Percentiles rank a stretch among this genome's conserved stretches.
Conservation (phyloP, 2,797 vertebrate species). For the Phylloscopus collybita region DNA sequence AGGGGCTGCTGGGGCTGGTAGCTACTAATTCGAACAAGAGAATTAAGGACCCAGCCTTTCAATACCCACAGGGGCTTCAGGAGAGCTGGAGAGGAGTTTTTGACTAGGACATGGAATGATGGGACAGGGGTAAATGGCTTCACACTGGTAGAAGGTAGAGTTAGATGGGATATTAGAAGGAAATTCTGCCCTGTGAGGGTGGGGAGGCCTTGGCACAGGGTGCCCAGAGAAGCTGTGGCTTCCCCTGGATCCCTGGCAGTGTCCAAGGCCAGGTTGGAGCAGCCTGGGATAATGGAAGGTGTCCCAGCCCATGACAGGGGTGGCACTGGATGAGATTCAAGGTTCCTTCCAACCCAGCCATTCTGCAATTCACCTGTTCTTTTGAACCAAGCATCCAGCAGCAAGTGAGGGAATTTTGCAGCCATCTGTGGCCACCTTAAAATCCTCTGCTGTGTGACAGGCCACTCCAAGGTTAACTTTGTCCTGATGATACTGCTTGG, state of each 20-base stretch:
- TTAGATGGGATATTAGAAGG: too few species aligned
- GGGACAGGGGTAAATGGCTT: too few species aligned
- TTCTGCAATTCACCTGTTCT: accelerated
- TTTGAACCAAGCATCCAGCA: not conserved
- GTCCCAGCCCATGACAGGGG: not conserved
- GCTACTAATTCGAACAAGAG: accelerated
- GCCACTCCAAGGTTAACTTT: not conserved
- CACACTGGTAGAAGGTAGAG: accelerated
- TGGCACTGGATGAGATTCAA: accelerated
- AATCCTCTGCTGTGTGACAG: not conserved
- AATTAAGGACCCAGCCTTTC: accelerated
- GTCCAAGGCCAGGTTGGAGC: not conserved
- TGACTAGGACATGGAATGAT: too few species aligned
- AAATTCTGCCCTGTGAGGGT: accelerated
- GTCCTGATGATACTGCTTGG: too few species aligned
- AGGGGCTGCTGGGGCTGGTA: accelerated
- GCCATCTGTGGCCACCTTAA: accelerated
- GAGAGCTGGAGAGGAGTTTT: not conserved
- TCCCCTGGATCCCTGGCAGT: not conserved
- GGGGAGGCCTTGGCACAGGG: not conserved
- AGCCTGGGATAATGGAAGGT: accelerated
- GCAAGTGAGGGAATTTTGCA: not conserved
- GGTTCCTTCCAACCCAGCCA: not conserved
- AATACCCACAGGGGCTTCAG: accelerated
- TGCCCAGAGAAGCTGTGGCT: not conserved